Evolutionary conservation across 2,888 invertebrate genomes (phyloP).

Genomic region (Melikaiella ostensackeni): DNA sequence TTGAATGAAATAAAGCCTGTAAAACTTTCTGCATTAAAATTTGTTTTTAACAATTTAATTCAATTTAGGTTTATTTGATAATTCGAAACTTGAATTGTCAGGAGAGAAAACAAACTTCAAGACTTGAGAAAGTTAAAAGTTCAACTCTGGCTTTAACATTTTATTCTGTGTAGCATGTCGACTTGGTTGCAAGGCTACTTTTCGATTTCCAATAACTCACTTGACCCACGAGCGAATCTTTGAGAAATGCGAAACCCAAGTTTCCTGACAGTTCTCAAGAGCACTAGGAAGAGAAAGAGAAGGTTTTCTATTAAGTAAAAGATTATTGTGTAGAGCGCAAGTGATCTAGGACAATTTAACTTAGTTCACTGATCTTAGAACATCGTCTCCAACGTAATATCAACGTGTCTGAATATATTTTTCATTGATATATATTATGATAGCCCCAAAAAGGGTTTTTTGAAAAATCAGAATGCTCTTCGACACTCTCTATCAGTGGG

Average conservation of each 20-base stretch:
- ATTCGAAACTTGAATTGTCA: not conserved
- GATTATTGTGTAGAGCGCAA: slow-evolving; percentile 14
- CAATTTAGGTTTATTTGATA: not conserved
- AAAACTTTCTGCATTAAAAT: not conserved
- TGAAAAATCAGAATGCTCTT: no score
- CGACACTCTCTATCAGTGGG: no score
- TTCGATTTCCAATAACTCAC: slow-evolving; percentile 38
- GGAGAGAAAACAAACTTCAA: slow-evolving; percentile 7
- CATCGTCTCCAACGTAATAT: slow-evolving; percentile 39
- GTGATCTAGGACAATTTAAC: slow-evolving; percentile 9
- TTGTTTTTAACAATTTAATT: not conserved
- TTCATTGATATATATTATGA: no score
- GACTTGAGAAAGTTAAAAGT: slow-evolving; percentile 5
- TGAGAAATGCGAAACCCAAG: slow-evolving; percentile 57
- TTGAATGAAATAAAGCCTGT: not conserved
- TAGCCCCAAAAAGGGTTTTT: no score
- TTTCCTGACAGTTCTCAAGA: slow-evolving; percentile 50
- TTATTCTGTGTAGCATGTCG: slow-evolving; percentile 25
- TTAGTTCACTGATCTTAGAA: slow-evolving; percentile 6
- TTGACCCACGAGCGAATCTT: slow-evolving; percentile 42
- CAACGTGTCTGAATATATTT: slow-evolving; percentile 43
- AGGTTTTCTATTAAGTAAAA: slow-evolving; percentile 34
- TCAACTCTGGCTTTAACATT: slow-evolving; percentile 11
- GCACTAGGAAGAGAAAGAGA: slow-evolving; percentile 20
- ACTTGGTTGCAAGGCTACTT: slow-evolving; percentile 34